Evolutionary conservation across 37 sponge, comb jelly and placozoan genomes (phyloP), one percentile per base, ranked within the genome.

Genomic region (Haliclona indistincta): DNA sequence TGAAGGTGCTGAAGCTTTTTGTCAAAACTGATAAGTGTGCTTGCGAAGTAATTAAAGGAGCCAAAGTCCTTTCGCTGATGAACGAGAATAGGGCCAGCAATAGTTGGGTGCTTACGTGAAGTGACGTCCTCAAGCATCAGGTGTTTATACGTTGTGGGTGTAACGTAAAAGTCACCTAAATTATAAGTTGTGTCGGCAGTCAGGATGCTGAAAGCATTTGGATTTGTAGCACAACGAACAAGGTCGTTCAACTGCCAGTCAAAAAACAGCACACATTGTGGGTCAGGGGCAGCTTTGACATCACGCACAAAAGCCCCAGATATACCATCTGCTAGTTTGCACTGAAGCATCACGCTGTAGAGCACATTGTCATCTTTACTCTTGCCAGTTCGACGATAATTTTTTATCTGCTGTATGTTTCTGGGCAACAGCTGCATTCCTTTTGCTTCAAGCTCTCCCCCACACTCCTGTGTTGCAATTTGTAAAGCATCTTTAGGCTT

Each of bases 271-370:
- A 61, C 63, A 25, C 63, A 61, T 61, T 61, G 63, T 23, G 63
- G 63, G n/a, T 61, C 15, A 26, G 63, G 63, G n/a, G 63, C 63
- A 23, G 63, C 63, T 25, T 61, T 61, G 10, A 11, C 63, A 61
- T 61, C 29, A 26, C 25, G 23, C 13, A 61, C 63, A 20, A 61
- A 61, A n/a, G n/a, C n/a, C n/a, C n/a, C 76, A 5, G 28, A 19
- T 33, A 34, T 60, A 1, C 76, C 76, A 17, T 75, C 43, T 13
- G 76, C 22, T 3, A 75, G 64, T 28, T 75, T 75, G 60, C 76
- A 75, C 47, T 75, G 43, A 10, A 75, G 25, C 76, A 75, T 75
- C 29, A 75, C 29, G 37, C 64, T 63, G 37, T 75, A 75, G 2
- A 75, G 43, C 23, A 65, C 38, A 29, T 65, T 65, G 19, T 30